Evolutionary conservation across 2,888 invertebrate species (phyloP).

Genomic region (Campaea margaritaria): DNA sequence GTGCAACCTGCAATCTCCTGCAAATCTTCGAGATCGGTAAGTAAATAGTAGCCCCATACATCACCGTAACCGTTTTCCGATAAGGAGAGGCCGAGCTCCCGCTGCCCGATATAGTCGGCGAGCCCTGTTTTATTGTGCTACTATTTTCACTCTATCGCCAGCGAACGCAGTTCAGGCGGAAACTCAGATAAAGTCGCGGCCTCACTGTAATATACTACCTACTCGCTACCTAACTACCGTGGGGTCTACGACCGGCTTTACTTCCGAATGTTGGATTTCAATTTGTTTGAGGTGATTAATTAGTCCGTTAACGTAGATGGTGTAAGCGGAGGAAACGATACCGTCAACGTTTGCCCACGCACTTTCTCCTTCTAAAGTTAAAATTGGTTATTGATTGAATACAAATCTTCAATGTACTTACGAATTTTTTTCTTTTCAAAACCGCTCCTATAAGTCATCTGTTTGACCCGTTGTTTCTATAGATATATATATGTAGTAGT

Average conservation of each 20-base stretch:
- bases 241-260: constrained; percentile 18
- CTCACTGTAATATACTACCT: constrained; percentile 72
- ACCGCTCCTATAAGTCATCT: too few species aligned
- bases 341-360: too few species aligned
- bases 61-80: constrained; percentile 81
- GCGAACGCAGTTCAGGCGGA: constrained; percentile 77
- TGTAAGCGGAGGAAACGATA: too few species aligned
- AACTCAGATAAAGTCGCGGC: constrained; percentile 81
- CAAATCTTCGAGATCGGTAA: constrained; percentile 53
- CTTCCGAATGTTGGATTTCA: background rate
- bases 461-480: too few species aligned
- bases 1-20: constrained; percentile 48
- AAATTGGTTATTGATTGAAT: too few species aligned
- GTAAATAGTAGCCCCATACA: constrained; percentile 76
- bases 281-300: too few species aligned
- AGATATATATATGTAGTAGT: too few species aligned
- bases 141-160: constrained; percentile 80
- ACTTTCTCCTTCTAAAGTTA: too few species aligned
- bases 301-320: too few species aligned
- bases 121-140: constrained; percentile 80
- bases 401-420: too few species aligned
- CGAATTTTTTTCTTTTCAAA: too few species aligned
- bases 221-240: constrained; percentile 23
- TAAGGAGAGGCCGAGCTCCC: constrained; percentile 67
- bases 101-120: constrained; percentile 67